Evolutionary conservation across 2,797 vertebrate genomes (phyloP), one percentile per base, ranked within the genome.

Genomic region (Hirundo rustica): DNA sequence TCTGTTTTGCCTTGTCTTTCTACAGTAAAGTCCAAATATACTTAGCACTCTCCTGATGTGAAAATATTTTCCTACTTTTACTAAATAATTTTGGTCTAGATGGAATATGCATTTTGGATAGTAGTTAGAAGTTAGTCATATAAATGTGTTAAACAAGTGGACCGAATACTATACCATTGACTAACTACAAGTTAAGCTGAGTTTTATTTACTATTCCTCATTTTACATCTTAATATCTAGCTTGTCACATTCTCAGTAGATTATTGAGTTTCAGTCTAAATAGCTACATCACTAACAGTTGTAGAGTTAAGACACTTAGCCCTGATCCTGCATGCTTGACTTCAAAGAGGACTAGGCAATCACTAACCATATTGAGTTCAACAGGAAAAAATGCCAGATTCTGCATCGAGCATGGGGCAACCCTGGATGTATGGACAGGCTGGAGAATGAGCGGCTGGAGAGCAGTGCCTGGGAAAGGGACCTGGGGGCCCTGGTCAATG

Each of bases 401-500:
- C 9, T 53, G 48, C 11, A 26, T 3, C 38, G n/a, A 4, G 29
- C 5, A 11, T 40, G 64, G 19, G 16, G 11, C 40, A 68, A 0
- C 16, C 13, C n/a, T 76, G 47, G 9, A 12, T 21, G 5, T 34
- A 34, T 0, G 3, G 62, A 45, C 32, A 51, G 18, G 27, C 5
- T 17, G 23, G 11, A 25, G 29, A 85, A 40, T 40, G 40, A 40
- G 16, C 68, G 0, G 9, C 23, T 14, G 64, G 29, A 61, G 16
- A 54, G 6, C 9, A 54, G n/a, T 3, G 16, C 29, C 54, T 16
- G 0, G 0, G n/a, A 68, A 76, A 13, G 29, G 16, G 10, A 20
- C 10, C 16, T 45, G 36, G 8, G 8, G 1, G 4, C 32, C 5
- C 55, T 53, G 64, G 13, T 47, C 1, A 0, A 0, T 25, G 2